Percentiles rank a stretch among this genome's conserved stretches.
These are phyloP conservation scores for Mugil cephalus DNA, from an alignment of 2,113 vertebrate species.

Conservation along the genomic window DNA sequence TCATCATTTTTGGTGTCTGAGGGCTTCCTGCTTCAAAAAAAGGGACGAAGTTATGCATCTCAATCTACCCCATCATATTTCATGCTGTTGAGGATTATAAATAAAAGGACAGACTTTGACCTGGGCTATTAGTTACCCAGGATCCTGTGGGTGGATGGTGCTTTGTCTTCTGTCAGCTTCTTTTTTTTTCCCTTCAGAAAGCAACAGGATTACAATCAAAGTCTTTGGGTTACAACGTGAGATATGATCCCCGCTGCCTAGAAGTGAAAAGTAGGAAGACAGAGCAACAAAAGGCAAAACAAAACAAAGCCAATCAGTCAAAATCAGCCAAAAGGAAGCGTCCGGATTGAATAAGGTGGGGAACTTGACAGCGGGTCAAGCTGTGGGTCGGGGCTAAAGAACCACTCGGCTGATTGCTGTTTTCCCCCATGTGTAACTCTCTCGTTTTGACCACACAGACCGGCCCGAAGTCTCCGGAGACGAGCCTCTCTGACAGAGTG, in stretches of 20 bases:
- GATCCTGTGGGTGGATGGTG: slow-evolving; percentile 74
- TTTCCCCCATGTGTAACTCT: slow-evolving; percentile 52
- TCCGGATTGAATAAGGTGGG: slow-evolving; percentile 33
- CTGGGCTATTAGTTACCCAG: slow-evolving; percentile 83
- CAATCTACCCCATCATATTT: slow-evolving; percentile 84
- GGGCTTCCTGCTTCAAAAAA: slow-evolving; percentile 82
- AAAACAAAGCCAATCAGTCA: slow-evolving; percentile 67
- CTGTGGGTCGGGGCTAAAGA: slow-evolving; percentile 57
- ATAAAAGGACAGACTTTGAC: slow-evolving; percentile 82
- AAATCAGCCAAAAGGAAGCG: slow-evolving; percentile 55
- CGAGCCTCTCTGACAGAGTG: slow-evolving; percentile 62
- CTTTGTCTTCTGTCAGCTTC: slow-evolving; percentile 77
- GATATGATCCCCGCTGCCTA: slow-evolving; percentile 56
- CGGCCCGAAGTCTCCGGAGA: slow-evolving; percentile 56
- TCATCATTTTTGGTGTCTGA: slow-evolving; percentile 86
- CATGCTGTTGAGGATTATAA: slow-evolving; percentile 82
- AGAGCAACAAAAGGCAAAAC: slow-evolving; percentile 45
- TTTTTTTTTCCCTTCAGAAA: slow-evolving; percentile 62
- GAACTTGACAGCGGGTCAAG: slow-evolving; percentile 65
- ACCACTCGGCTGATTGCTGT: slow-evolving; percentile 59
- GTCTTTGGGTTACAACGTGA: slow-evolving; percentile 61
- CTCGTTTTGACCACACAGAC: slow-evolving; percentile 73
- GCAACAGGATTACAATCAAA: slow-evolving; percentile 73
- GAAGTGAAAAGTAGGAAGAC: slow-evolving; percentile 34
- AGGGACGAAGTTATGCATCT: slow-evolving; percentile 79